Evolutionary conservation across 2,888 invertebrate species (phyloP).

Genomic region (Aspidiotus rigidus): DNA sequence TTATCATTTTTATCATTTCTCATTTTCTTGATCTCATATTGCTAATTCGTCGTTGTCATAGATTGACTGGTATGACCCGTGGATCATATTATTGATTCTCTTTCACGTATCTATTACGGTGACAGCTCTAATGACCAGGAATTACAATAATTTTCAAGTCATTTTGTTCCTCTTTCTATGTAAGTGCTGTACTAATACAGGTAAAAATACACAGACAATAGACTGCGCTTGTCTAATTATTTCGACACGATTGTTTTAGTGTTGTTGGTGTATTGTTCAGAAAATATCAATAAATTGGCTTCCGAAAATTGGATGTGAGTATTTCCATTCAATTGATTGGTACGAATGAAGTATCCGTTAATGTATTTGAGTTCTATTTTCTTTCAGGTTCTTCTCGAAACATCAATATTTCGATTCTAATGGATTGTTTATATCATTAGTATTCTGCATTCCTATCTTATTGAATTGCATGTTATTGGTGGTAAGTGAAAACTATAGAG

Average conservation of each 20-base stretch:
- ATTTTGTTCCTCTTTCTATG: conserved; percentile 67
- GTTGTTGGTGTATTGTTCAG: conserved; percentile 77
- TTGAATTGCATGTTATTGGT: conserved; percentile 89
- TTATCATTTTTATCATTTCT: background rate
- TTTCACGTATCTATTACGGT: conserved; percentile 69
- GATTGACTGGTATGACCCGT: conserved; percentile 75
- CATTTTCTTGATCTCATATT: background rate
- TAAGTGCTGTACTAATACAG: conserved; percentile 50
- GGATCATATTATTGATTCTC: conserved; percentile 65
- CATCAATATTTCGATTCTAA: conserved; percentile 92
- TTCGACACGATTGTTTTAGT: conserved; percentile 52
- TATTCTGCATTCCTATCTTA: conserved; percentile 85
- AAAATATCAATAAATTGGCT: conserved; percentile 80
- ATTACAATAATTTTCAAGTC: conserved; percentile 79
- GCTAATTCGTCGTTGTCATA: background rate
- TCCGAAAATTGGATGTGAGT: conserved; percentile 66
- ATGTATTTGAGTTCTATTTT: background rate
- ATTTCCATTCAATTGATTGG: background rate
- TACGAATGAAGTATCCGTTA: background rate
- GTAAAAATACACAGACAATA: background rate
- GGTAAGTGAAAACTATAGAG: conserved; percentile 54
- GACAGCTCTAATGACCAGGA: conserved; percentile 69
- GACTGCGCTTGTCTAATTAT: background rate
- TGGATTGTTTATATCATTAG: conserved; percentile 85
- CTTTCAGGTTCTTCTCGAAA: conserved; percentile 57